Evolutionary conservation across 2,888 invertebrate genomes (phyloP).

Genomic region (Dryobota labecula): DNA sequence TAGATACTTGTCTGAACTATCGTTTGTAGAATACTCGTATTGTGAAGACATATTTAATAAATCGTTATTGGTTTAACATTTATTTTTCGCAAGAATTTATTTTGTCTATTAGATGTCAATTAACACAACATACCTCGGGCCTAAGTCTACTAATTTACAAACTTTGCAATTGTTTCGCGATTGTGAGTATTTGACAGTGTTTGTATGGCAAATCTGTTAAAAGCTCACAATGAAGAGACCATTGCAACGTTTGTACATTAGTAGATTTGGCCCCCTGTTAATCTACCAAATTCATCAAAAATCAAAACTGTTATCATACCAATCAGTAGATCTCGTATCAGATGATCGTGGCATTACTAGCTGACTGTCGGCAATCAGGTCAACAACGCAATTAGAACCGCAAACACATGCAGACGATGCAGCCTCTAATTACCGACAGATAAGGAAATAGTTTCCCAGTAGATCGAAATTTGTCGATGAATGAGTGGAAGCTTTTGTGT

Average conservation of each 20-base stretch:
- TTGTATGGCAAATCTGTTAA: too few species aligned
- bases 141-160: too few species aligned
- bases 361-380: constrained; percentile 42
- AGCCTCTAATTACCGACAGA: constrained; percentile 53
- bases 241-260: too few species aligned
- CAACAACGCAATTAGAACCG: constrained; percentile 57
- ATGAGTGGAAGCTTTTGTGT: neutral
- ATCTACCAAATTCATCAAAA: neutral
- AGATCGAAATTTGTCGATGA: constrained; percentile 13
- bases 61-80: neutral
- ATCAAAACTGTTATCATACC: constrained; percentile 4
- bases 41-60: neutral
- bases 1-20: neutral
- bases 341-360: constrained; percentile 29
- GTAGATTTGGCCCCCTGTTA: too few species aligned
- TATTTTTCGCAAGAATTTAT: neutral
- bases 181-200: too few species aligned
- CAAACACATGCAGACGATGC: constrained; percentile 54
- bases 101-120: too few species aligned
- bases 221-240: too few species aligned
- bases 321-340: constrained; percentile 17
- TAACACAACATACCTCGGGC: constrained; percentile 1
- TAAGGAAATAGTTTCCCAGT: constrained; percentile 55
- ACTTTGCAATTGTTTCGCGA: too few species aligned
- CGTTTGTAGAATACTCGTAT: neutral